These are phyloP conservation scores for Scalopus aquaticus DNA, from an alignment of 2,113 vertebrate species.

Conservation along the genomic window DNA sequence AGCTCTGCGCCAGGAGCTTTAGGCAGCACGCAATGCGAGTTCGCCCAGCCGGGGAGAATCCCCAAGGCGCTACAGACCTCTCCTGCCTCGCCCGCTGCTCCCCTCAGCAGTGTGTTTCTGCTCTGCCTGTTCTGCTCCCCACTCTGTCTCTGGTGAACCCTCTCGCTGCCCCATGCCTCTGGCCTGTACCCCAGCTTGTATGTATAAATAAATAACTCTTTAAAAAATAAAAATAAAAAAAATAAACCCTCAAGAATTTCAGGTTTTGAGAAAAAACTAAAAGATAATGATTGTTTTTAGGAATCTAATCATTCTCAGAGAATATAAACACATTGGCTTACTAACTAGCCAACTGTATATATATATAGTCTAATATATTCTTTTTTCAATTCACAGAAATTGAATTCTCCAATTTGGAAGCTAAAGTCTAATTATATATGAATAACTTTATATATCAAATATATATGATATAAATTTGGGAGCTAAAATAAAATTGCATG, in stretches of 20 bases:
- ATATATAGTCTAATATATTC: neutral
- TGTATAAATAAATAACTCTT: too few relatives aligned
- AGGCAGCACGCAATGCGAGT: too few relatives aligned
- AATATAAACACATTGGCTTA: neutral
- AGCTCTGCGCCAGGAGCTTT: too few relatives aligned
- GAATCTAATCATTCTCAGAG: constrained; percentile 35
- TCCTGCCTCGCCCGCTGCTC: too few relatives aligned
- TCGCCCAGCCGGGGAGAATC: too few relatives aligned
- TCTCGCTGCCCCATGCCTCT: too few relatives aligned
- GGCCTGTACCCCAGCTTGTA: too few relatives aligned
- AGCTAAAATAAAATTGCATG: neutral
- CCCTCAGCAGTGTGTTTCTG: too few relatives aligned
- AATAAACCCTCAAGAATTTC: constrained; percentile 22
- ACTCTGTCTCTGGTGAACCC: too few relatives aligned
- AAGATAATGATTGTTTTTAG: neutral
- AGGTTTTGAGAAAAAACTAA: neutral
- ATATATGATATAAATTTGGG: neutral
- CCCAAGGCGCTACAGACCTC: too few relatives aligned
- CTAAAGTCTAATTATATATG: constrained; percentile 29
- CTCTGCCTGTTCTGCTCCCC: too few relatives aligned
- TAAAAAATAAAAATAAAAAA: too few relatives aligned
- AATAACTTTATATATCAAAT: neutral
- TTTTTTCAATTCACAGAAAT: neutral
- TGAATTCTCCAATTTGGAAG: neutral
- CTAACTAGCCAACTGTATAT: neutral